Percentiles rank a stretch among this genome's conserved stretches.
phyloP scores from a whole-genome alignment of 2,113 vertebrate genomes.

The Numida meleagris region DNA sequence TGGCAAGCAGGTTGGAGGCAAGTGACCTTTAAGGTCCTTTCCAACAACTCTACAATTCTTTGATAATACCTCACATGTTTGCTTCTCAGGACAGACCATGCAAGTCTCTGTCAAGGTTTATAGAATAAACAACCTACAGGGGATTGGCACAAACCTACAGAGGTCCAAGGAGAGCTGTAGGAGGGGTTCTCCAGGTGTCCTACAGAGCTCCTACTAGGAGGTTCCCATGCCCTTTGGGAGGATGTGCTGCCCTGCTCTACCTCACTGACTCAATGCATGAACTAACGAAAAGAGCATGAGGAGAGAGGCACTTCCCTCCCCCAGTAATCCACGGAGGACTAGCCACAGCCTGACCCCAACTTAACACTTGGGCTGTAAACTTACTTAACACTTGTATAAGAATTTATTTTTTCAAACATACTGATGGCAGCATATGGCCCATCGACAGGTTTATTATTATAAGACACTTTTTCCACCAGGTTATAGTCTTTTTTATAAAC shows the following conservation, averaged over 20 bases:
- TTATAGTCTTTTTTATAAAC: slow-evolving; percentile 60
- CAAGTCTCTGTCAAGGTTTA: background rate
- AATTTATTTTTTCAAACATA: slow-evolving; percentile 42
- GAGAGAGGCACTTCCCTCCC: background rate
- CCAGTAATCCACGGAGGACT: background rate
- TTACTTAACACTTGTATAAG: slow-evolving; percentile 53
- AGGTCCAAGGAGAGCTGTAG: background rate
- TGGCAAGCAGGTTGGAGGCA: background rate
- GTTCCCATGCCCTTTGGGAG: background rate
- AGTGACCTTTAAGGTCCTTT: background rate
- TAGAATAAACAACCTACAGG: background rate
- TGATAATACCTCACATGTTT: background rate
- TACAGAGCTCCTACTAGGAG: background rate
- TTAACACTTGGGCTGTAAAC: slow-evolving; percentile 59
- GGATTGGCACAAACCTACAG: fast-evolving
- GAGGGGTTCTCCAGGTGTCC: fast-evolving
- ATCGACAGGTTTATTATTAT: slow-evolving; percentile 68
- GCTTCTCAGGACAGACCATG: background rate
- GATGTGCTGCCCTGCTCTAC: background rate
- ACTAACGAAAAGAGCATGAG: slow-evolving; percentile 11
- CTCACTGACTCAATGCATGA: fast-evolving
- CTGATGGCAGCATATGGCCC: slow-evolving; percentile 57
- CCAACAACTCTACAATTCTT: background rate
- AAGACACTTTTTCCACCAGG: slow-evolving; percentile 64
- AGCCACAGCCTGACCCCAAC: slow-evolving; percentile 47